Conservation (phyloP, 2,797 vertebrate species). For the Enteromius viviparus region DNA sequence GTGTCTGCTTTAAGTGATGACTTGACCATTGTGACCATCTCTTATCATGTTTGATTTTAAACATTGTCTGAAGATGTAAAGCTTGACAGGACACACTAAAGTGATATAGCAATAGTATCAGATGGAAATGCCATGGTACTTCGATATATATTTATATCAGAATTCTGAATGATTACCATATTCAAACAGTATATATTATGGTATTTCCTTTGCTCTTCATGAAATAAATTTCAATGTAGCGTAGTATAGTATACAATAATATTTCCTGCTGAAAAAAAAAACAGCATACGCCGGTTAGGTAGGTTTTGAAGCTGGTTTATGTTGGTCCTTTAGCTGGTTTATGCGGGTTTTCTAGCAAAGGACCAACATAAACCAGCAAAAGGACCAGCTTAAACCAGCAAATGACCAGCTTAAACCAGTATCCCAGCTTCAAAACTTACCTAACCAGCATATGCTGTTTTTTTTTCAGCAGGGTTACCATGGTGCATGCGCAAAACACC, state of each 20-base stretch:
- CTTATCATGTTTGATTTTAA: background rate
- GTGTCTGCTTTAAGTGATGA: slow-evolving; percentile 29
- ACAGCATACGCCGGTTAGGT: too few relatives aligned
- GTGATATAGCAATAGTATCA: background rate
- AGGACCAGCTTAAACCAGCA: too few relatives aligned
- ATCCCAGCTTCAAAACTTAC: too few relatives aligned
- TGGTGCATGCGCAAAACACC: background rate
- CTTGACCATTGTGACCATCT: background rate
- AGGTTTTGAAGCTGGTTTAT: too few relatives aligned
- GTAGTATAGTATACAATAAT: background rate
- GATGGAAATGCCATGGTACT: background rate
- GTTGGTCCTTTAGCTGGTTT: too few relatives aligned
- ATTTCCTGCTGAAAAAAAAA: too few relatives aligned
- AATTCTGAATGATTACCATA: background rate
- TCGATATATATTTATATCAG: background rate
- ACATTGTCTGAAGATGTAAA: background rate
- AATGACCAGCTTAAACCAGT: too few relatives aligned
- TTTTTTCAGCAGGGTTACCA: background rate
- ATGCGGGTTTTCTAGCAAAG: too few relatives aligned
- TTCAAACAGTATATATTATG: background rate
- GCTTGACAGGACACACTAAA: background rate
- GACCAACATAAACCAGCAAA: too few relatives aligned
- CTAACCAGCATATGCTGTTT: too few relatives aligned
- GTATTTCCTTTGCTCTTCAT: background rate
- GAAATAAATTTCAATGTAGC: background rate